Conservation (phyloP, 2,888 invertebrate species). For the Heliothis peltigera region DNA sequence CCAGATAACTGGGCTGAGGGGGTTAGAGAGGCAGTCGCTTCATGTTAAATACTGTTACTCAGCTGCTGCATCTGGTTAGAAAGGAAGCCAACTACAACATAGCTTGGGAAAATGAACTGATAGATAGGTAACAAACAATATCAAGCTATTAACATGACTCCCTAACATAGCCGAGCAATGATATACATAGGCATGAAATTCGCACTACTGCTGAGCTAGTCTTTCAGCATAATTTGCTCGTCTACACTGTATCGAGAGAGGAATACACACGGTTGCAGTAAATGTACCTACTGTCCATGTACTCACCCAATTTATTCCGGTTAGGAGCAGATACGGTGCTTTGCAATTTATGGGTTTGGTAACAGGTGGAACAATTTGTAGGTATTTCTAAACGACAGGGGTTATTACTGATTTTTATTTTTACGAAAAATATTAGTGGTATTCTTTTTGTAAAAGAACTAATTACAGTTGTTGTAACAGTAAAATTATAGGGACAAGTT, state of each 20-base stretch:
- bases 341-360: constrained; percentile 49
- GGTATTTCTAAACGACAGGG: constrained; percentile 34
- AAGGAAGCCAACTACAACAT: too few species aligned
- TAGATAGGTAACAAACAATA: too few species aligned
- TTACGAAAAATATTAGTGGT: too few species aligned
- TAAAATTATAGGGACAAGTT: too few species aligned
- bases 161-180: background rate
- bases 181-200: background rate
- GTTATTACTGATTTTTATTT: constrained; percentile 41
- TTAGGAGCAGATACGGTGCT: constrained; percentile 5
- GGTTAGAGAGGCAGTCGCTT: too few species aligned
- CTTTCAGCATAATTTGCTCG: constrained; percentile 1
- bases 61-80: too few species aligned
- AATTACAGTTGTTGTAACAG: too few species aligned
- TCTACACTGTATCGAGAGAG: background rate
- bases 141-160: background rate
- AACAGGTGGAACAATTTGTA: constrained; percentile 58
- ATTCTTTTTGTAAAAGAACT: too few species aligned
- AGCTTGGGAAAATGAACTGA: too few species aligned
- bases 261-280: constrained; percentile 11
- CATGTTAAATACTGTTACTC: too few species aligned
- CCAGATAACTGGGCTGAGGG: too few species aligned
- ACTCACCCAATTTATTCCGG: constrained; percentile 42
- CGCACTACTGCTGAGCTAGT: background rate
- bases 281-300: constrained; percentile 18